Conservation (phyloP, 2,797 vertebrate genomes). For the Aselliscus stoliczkanus region DNA sequence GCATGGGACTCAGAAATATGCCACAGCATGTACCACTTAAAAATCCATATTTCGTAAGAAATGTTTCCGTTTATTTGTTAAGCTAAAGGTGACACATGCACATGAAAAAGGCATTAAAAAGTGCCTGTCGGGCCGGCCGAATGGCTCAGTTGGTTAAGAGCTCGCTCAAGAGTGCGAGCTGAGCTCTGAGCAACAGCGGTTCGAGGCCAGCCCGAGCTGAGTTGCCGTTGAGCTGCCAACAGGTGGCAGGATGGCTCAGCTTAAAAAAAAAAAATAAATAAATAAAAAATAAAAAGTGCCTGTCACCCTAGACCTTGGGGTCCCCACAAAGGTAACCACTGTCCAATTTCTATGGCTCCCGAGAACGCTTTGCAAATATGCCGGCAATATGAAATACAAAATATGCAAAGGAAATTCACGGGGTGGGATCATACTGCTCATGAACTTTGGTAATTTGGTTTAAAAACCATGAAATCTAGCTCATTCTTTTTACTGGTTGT, state of each 20-base stretch:
- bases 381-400: neutral
- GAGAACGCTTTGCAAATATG: neutral
- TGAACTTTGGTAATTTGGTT: neutral
- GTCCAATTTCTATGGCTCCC: neutral
- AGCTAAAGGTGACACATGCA: neutral
- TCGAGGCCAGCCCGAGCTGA: too few species aligned
- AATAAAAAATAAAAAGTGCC: too few species aligned
- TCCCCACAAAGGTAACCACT: neutral
- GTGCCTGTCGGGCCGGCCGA: too few species aligned
- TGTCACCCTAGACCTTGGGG: neutral
- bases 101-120: neutral
- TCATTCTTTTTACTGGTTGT: neutral
- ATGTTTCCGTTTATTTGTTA: neutral
- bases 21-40: neutral
- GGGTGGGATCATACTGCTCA: neutral
- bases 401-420: neutral
- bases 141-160: too few species aligned
- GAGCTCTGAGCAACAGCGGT: too few species aligned
- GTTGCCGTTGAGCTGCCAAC: too few species aligned
- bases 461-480: neutral
- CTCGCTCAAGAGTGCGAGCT: too few species aligned
- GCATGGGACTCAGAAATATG: neutral
- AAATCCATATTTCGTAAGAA: neutral
- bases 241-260: too few species aligned
- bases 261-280: too few species aligned